Evolutionary conservation across 2,113 vertebrate genomes (phyloP).

Genomic region (Thryonomys swinderianus): DNA sequence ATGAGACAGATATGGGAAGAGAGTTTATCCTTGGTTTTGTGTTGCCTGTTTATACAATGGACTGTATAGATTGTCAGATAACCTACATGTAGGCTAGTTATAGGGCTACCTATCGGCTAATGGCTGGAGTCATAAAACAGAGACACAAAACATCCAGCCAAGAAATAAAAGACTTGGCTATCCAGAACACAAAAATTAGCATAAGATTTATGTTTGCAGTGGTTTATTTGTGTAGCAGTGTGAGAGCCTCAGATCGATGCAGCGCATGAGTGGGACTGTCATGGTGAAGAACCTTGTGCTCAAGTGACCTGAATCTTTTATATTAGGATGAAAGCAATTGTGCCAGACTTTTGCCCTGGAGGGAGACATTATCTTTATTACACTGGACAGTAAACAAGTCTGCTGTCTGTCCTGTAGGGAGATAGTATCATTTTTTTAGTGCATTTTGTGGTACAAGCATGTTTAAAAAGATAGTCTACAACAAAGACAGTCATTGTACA

Average conservation of each 20-base stretch:
- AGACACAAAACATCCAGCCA: background rate
- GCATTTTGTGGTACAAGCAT: background rate
- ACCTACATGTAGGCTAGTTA: background rate
- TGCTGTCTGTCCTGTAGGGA: background rate
- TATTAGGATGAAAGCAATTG: constrained; percentile 27
- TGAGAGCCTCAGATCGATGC: background rate
- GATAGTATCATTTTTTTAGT: background rate
- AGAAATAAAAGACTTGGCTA: background rate
- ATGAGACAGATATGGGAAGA: background rate
- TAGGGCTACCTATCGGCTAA: background rate
- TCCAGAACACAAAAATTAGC: background rate
- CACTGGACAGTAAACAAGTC: constrained; percentile 1
- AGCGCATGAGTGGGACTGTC: background rate
- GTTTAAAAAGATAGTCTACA: background rate
- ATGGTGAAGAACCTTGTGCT: background rate
- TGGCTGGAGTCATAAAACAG: background rate
- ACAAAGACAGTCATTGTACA: background rate
- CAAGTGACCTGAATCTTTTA: background rate
- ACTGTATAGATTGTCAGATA: background rate
- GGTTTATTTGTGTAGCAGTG: background rate
- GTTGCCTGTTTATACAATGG: background rate
- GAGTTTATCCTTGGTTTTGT: background rate
- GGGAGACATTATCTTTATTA: background rate
- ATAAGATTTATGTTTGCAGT: background rate
- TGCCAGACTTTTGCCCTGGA: background rate